phyloP scores from a whole-genome alignment of 1,140 invertebrate genomes.

The Formica selysi region DNA sequence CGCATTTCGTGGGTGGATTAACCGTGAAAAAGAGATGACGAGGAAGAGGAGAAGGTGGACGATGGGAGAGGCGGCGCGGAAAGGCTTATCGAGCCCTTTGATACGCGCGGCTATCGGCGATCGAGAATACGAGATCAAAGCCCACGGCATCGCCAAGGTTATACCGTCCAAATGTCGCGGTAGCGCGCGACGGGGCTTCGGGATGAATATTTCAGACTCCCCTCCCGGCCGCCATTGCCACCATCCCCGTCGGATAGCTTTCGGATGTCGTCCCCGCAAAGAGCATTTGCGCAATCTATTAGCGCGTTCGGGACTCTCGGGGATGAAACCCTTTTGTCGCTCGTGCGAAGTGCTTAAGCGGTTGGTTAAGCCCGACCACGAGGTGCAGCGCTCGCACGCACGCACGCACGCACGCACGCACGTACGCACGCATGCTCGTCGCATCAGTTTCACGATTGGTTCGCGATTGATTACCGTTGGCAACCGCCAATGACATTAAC shows the following conservation, averaged over 20 bases:
- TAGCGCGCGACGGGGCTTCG: conserved; percentile 52
- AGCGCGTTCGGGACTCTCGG: conserved; percentile 77
- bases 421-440: background rate
- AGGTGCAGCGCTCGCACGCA: conserved; percentile 20
- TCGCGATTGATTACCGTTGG: conserved; percentile 9
- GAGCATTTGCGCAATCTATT: conserved; percentile 85
- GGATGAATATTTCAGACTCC: conserved; percentile 73
- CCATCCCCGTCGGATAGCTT: conserved; percentile 24
- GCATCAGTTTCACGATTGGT: conserved; percentile 12
- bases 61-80: background rate
- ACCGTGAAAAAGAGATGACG: background rate
- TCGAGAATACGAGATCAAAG: conserved; percentile 74
- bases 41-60: background rate
- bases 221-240: conserved; percentile 48
- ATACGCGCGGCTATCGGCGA: conserved; percentile 57
- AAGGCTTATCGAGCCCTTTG: conserved; percentile 51
- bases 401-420: background rate
- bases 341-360: conserved; percentile 81
- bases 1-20: conserved; percentile 30
- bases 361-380: conserved; percentile 79
- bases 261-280: conserved; percentile 78
- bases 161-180: conserved; percentile 71
- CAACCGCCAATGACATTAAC: background rate
- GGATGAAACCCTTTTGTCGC: conserved; percentile 84
- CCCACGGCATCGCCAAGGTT: conserved; percentile 60